Evolutionary conservation across 2,113 vertebrate genomes (phyloP).

Genomic region (Numenius arquata): DNA sequence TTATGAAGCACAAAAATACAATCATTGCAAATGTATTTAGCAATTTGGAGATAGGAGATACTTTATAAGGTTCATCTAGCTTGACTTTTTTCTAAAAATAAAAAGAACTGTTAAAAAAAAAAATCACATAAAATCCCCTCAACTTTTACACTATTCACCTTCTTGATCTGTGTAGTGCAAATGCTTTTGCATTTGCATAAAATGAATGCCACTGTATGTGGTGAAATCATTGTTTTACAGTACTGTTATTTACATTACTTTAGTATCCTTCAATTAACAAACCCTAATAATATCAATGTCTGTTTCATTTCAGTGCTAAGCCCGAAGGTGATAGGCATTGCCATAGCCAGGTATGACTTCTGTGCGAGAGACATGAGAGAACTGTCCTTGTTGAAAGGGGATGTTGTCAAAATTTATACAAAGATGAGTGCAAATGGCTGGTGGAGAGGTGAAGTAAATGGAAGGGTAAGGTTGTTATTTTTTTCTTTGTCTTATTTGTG

Average conservation of each 20-base stretch:
- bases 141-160: not conserved
- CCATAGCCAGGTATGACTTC: conserved; percentile 96
- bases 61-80: not conserved
- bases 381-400: conserved; percentile 90
- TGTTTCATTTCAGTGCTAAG: conserved; percentile 80
- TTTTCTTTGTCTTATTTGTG: not conserved
- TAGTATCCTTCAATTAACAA: not conserved
- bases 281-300: not conserved
- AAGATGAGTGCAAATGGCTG: conserved; percentile 94
- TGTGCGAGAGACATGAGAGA: conserved; percentile 93
- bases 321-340: conserved; percentile 92
- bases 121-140: not conserved
- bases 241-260: not conserved
- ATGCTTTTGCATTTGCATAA: not conserved
- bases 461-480: conserved; percentile 80
- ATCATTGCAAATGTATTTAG: not conserved
- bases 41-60: not conserved
- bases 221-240: not conserved
- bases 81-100: not conserved
- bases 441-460: conserved; percentile 96
- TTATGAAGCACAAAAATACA: not conserved
- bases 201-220: not conserved
- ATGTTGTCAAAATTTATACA: conserved; percentile 95
- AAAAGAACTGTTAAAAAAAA: not conserved
- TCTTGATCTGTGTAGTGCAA: not conserved